Base-by-base conservation (phyloP, 2,797 vertebrate genomes). In the Hippocampus kuda region DNA sequence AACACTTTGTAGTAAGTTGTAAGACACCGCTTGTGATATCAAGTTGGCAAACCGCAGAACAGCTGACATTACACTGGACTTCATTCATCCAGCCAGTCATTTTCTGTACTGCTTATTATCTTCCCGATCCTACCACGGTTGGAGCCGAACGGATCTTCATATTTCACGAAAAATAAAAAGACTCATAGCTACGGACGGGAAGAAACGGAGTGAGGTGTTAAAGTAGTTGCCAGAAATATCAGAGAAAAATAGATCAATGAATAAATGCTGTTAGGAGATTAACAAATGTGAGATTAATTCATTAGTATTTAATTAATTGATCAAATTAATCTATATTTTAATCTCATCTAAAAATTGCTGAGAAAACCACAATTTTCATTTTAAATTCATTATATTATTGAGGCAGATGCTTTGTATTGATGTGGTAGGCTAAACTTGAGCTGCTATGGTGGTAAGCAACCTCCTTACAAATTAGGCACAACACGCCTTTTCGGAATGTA, bases 1-100 rank as follows among this genome's bases (percentile, higher is more conserved):
- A 85, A 80, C 76, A 72, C 63, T 38, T 38, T 62, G 63, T 73
- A 57, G 80, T 70, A 49, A 30, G 34, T 66, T 20, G 44, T 63
- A n/a, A n/a, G 12, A 44, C 57, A 59, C 26, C 4, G n/a, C 56
- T 60, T 60, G 15, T 18, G 27, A 60, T 57, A 57, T 27, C 54
- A 5, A 24, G 54, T 24, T 26, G 24, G 54, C 26, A 30, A 60
- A 60, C 57, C 2, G 16, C 57, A 60, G 30, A 61, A 10, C 16
- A 34, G 59, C 2, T 61, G 2, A 34, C 9, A 34, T 61, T 20
- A 20, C 26, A 59, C 56, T 15, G 56, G 26, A 59, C 54, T 56
- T 53, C 20, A 53, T 22, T 53, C 51, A 53, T 53, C 20, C 53
- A 56, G n/a, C n/a, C n/a, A 24, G 56, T 13, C 26, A 59, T 59